Conservation (phyloP, 2,113 vertebrate genomes). For the Apistogramma diplotaenia region DNA sequence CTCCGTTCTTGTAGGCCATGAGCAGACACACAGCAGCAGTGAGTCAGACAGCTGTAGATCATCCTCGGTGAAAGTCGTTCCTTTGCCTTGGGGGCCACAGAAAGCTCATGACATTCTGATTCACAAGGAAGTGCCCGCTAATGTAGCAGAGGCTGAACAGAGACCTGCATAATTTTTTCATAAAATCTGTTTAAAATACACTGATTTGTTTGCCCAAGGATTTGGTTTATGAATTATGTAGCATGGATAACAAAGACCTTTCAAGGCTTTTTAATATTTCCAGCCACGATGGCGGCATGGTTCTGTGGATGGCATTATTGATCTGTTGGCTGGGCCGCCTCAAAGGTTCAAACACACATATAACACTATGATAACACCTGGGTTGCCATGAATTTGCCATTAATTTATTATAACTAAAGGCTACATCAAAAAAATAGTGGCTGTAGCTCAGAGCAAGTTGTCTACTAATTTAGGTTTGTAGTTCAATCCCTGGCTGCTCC, state of each 20-base stretch:
- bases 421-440: neutral
- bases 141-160: neutral
- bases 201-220: neutral
- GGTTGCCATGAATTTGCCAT: neutral
- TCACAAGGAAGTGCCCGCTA: neutral
- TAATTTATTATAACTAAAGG: neutral
- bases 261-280: neutral
- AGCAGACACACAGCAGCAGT: neutral
- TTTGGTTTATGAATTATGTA: neutral
- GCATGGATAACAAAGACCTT: neutral
- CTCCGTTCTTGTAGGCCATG: neutral
- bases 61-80: neutral
- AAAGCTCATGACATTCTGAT: slow-evolving; percentile 20
- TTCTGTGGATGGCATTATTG: neutral
- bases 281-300: neutral
- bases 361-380: too few relatives aligned
- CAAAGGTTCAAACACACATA: neutral
- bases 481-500: too few relatives aligned
- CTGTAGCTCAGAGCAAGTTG: too few relatives aligned
- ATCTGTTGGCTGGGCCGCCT: neutral
- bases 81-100: neutral
- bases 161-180: neutral
- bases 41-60: slow-evolving; percentile 25
- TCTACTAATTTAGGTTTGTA: too few relatives aligned
- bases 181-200: neutral